Evolutionary conservation across 2,888 invertebrate species (phyloP).

Genomic region (Morpho helenor): DNA sequence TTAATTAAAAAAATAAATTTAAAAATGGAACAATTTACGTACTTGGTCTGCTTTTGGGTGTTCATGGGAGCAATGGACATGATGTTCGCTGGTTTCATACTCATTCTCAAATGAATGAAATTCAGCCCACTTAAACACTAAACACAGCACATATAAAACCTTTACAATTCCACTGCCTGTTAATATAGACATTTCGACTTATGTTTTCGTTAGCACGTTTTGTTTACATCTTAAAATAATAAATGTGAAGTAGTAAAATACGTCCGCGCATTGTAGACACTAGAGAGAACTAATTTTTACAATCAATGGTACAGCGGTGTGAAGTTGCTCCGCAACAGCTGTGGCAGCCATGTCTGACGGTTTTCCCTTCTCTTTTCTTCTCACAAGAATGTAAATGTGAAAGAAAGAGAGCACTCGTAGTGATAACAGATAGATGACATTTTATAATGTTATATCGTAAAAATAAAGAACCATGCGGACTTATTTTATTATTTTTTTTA

Average conservation of each 20-base stretch:
- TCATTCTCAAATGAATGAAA: conserved; percentile 41
- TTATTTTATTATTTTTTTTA: too few relatives aligned
- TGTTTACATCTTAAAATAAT: conserved; percentile 59
- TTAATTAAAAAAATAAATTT: neutral
- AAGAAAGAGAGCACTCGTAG: conserved; percentile 1
- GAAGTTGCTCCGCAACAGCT: conserved; percentile 21
- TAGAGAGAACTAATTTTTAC: conserved; percentile 11
- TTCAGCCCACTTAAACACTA: conserved; percentile 28
- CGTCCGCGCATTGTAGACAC: conserved; percentile 8
- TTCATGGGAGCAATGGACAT: conserved; percentile 80
- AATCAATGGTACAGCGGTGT: conserved; percentile 17
- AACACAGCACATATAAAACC: conserved; percentile 38
- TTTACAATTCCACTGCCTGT: conserved; percentile 30
- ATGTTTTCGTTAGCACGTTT: conserved; percentile 30
- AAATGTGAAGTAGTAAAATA: neutral
- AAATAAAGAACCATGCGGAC: too few relatives aligned
- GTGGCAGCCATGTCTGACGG: conserved; percentile 13
- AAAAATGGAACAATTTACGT: conserved; percentile 38
- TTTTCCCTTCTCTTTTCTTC: conserved; percentile 4
- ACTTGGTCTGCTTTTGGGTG: conserved; percentile 85
- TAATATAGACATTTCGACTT: conserved; percentile 40
- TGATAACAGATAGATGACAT: conserved; percentile 20
- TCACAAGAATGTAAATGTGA: neutral
- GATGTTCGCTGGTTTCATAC: conserved; percentile 42
- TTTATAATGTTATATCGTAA: neutral